These are phyloP conservation scores for Oscheius onirici DNA, from an alignment of 2,888 invertebrate species.

Conservation along the genomic window DNA sequence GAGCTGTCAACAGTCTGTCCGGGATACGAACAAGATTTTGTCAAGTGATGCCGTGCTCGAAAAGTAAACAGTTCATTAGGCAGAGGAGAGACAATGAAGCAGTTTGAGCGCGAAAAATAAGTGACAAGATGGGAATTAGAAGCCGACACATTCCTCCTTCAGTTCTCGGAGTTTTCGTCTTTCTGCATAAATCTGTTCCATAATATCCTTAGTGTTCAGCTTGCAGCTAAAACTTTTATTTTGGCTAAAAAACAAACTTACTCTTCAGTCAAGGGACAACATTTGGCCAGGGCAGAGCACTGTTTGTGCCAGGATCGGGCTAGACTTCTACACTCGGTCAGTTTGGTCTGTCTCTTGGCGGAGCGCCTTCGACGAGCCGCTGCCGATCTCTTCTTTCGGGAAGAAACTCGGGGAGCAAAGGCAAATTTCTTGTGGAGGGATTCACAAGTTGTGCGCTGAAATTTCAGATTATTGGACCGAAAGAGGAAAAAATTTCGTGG, in stretches of 20 bases:
- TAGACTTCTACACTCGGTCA: constrained; percentile 42
- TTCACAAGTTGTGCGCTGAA: constrained; percentile 19
- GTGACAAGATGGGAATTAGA: background rate
- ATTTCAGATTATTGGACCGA: no score
- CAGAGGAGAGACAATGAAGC: constrained; percentile 8
- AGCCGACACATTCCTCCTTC: constrained; percentile 30
- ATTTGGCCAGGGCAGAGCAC: constrained; percentile 48
- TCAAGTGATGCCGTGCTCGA: no score
- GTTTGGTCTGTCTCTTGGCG: constrained; percentile 26
- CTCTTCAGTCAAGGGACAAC: constrained; percentile 44
- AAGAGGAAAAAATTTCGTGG: no score
- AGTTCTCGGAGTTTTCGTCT: constrained; percentile 49
- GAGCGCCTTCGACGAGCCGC: background rate
- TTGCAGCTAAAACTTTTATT: constrained; percentile 54
- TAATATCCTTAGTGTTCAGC: constrained; percentile 44
- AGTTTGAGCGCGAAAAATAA: constrained; percentile 20
- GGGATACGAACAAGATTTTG: constrained; percentile 24
- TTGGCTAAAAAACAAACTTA: constrained; percentile 1
- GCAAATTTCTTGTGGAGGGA: constrained; percentile 29
- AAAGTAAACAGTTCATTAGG: no score
- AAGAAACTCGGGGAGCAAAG: constrained; percentile 24
- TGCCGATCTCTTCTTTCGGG: constrained; percentile 17
- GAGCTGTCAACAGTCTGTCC: constrained; percentile 21
- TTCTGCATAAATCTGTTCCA: constrained; percentile 50
- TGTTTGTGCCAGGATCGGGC: constrained; percentile 52